A percentile compares a stretch with the other conserved stretches of the same genome.
phyloP scores from a whole-genome alignment of 2,797 vertebrate species.

The Mico argentatus region DNA sequence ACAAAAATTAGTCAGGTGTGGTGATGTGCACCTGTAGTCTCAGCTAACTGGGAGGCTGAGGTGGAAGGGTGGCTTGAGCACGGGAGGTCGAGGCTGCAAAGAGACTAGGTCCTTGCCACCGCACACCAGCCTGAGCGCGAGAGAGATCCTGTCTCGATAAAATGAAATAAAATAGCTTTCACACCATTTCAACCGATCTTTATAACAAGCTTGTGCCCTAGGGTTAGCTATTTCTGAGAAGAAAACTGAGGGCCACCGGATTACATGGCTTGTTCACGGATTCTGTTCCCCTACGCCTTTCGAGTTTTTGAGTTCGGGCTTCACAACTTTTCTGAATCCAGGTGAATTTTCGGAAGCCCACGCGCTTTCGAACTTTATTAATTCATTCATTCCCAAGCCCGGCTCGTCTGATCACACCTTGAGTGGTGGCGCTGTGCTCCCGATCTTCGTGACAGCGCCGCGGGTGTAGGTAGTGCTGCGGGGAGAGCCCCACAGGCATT shows the following conservation, averaged over 20 bases:
- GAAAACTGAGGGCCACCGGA: background rate
- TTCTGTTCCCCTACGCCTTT: background rate
- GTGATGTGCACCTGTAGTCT: background rate
- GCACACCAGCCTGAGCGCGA: background rate
- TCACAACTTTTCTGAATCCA: background rate
- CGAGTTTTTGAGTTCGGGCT: background rate
- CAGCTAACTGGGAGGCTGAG: background rate
- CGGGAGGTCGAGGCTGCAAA: background rate
- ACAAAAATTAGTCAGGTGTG: background rate
- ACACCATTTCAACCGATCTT: background rate
- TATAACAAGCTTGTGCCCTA: background rate
- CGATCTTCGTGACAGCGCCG: background rate
- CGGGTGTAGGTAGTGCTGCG: rapidly evolving
- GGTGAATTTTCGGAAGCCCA: background rate
- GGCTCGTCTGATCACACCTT: rapidly evolving
- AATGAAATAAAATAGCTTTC: background rate
- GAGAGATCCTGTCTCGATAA: background rate
- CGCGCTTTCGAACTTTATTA: background rate
- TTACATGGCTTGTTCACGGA: background rate
- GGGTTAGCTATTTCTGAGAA: background rate
- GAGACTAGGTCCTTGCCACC: background rate
- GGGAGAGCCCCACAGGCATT: rapidly evolving
- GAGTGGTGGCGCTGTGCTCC: rapidly evolving
- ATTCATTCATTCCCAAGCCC: background rate
- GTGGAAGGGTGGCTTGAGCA: background rate